Conservation (phyloP, 2,113 vertebrate species). For the Oncorhynchus tshawytscha region DNA sequence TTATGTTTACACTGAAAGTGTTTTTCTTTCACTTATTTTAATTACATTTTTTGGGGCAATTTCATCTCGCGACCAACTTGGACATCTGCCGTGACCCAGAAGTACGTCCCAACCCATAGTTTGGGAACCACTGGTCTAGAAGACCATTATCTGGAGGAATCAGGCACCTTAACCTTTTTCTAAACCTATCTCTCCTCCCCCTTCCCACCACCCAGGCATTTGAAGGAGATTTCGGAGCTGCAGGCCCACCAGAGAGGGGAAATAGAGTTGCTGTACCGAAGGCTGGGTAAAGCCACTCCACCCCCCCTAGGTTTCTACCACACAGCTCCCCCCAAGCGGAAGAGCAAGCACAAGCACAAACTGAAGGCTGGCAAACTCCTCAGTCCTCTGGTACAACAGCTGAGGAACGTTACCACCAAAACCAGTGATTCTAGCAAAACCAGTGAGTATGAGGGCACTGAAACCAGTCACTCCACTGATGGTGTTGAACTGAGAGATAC, state of each 20-base stretch:
- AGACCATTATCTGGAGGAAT: background rate
- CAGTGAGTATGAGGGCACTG: constrained; percentile 67
- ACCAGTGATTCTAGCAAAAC: constrained; percentile 79
- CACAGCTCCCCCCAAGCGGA: constrained; percentile 82
- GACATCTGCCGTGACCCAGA: no score
- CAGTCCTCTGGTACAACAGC: constrained; percentile 93
- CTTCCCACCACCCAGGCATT: constrained; percentile 74
- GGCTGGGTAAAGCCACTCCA: constrained; percentile 88
- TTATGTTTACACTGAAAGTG: no score
- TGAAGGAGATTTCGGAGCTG: constrained; percentile 94
- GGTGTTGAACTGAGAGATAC: no score
- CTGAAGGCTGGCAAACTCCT: constrained; percentile 90
- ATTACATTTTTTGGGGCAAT: no score
- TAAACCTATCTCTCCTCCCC: background rate
- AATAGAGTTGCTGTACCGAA: constrained; percentile 87
- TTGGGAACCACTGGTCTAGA: background rate
- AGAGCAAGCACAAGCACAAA: constrained; percentile 86
- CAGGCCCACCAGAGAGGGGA: constrained; percentile 93
- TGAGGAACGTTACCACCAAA: constrained; percentile 86
- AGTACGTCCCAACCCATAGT: no score
- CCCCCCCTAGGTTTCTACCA: constrained; percentile 83
- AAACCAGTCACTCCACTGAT: constrained; percentile 6
- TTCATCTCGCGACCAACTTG: no score
- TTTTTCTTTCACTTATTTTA: no score
- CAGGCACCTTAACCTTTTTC: no score